A percentile compares a stretch with the other conserved stretches of the same genome.
Evolutionary conservation across 2,888 invertebrate genomes (phyloP).

Genomic region (Boloria selene): DNA sequence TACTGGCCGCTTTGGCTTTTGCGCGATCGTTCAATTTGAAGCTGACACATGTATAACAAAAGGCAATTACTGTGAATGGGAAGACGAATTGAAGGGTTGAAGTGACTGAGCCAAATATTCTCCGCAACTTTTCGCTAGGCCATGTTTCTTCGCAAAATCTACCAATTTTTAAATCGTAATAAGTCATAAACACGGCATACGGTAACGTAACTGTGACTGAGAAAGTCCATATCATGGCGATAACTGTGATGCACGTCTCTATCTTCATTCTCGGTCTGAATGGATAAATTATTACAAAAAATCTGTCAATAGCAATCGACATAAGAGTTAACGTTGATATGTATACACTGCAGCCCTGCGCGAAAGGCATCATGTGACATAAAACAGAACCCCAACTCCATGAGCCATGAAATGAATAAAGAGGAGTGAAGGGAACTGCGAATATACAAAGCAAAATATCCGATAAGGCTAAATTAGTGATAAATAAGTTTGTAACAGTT

Average conservation of each 20-base stretch:
- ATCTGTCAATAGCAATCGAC: conserved; percentile 98
- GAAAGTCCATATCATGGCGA: conserved; percentile 94
- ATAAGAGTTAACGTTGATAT: conserved; percentile 98
- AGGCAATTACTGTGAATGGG: conserved; percentile 96
- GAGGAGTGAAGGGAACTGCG: conserved; percentile 97
- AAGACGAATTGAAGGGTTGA: conserved; percentile 95
- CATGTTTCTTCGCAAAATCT: conserved; percentile 93
- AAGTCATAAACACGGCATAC: conserved; percentile 92
- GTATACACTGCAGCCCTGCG: conserved; percentile 98
- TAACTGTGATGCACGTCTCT: conserved; percentile 91
- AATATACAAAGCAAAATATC: conserved; percentile 96
- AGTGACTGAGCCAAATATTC: conserved; percentile 92
- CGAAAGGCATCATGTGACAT: conserved; percentile 96
- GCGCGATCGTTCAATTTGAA: conserved; percentile 92
- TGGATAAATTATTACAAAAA: conserved; percentile 98
- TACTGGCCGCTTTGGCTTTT: conserved; percentile 91
- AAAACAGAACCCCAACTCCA: conserved; percentile 97
- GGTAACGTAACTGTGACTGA: conserved; percentile 94
- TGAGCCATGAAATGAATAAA: conserved; percentile 94
- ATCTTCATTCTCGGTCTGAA: conserved; percentile 96
- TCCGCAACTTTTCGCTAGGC: conserved; percentile 91
- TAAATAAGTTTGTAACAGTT: conserved; percentile 98
- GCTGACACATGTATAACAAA: conserved; percentile 97
- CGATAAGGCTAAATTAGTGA: conserved; percentile 96
- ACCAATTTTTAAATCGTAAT: conserved; percentile 75